phyloP scores from a whole-genome alignment of 2,797 vertebrate genomes.

The Sebastes oblongus region DNA sequence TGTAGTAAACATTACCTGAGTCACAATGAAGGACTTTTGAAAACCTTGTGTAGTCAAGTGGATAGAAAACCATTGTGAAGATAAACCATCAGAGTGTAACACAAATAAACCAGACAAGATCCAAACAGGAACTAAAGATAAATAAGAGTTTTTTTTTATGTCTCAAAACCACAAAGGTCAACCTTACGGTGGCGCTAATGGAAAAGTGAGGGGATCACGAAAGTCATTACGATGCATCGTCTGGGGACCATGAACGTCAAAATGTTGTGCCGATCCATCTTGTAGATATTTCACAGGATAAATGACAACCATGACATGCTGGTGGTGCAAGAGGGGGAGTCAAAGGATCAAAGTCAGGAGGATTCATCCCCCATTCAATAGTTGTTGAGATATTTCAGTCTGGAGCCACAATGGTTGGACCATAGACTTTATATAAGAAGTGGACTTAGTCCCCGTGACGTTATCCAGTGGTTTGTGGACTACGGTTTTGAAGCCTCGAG shows the following conservation, averaged over 20 bases:
- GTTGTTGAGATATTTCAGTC: not conserved
- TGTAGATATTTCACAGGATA: not conserved
- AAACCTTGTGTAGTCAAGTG: not conserved
- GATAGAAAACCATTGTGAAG: not conserved
- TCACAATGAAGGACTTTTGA: not conserved
- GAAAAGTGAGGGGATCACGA: not conserved
- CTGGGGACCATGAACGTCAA: too few species aligned
- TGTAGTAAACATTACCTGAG: not conserved
- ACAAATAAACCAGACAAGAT: not conserved
- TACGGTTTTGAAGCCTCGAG: too few species aligned
- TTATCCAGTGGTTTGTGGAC: too few species aligned
- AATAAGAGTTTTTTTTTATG: not conserved
- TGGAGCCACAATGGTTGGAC: too few species aligned
- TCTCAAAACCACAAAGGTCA: not conserved
- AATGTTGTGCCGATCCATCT: not conserved
- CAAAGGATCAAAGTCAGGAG: not conserved
- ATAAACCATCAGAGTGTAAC: not conserved
- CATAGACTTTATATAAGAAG: too few species aligned
- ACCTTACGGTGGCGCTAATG: not conserved
- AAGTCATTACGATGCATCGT: too few species aligned
- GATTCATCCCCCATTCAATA: not conserved
- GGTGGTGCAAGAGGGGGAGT: not conserved
- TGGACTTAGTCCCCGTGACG: too few species aligned
- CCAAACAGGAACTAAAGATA: not conserved
- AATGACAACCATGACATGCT: not conserved